Evolutionary conservation across 2,113 vertebrate species (phyloP).

Genomic region (Danio rerio): DNA sequence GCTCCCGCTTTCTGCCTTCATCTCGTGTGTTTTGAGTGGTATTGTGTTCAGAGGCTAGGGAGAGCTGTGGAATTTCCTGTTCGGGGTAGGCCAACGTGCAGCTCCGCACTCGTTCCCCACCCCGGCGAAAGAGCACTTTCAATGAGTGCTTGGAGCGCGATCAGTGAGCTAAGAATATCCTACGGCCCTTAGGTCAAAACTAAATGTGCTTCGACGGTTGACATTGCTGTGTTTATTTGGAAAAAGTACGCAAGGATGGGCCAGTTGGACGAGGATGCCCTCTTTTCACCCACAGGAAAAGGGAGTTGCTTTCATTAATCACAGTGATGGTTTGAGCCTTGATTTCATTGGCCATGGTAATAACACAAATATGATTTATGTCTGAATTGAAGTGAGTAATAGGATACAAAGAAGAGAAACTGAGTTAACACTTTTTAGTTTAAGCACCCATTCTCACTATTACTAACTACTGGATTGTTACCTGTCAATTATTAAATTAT

Average conservation of each 20-base stretch:
- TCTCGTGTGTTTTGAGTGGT: constrained; percentile 55
- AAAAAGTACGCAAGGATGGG: constrained; percentile 58
- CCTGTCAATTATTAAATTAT: too few species aligned
- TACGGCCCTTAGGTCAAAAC: constrained; percentile 67
- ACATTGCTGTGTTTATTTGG: constrained; percentile 63
- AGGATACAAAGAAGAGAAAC: constrained; percentile 32
- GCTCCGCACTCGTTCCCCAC: constrained; percentile 66
- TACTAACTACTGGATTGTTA: too few species aligned
- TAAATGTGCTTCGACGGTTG: constrained; percentile 66
- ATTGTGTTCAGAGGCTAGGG: constrained; percentile 68
- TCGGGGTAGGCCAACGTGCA: constrained; percentile 70
- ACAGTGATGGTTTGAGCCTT: constrained; percentile 39
- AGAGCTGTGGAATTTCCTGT: constrained; percentile 75
- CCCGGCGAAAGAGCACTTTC: constrained; percentile 45
- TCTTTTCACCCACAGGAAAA: constrained; percentile 51
- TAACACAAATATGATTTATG: constrained; percentile 32
- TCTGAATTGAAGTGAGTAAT: constrained; percentile 6
- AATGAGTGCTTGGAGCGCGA: constrained; percentile 52
- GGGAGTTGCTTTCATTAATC: constrained; percentile 53
- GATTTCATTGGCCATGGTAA: constrained; percentile 17
- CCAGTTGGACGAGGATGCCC: constrained; percentile 53
- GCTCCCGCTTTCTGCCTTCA: constrained; percentile 47
- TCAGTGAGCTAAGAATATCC: constrained; percentile 67
- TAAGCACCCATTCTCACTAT: too few species aligned
- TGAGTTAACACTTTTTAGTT: background rate